These are phyloP conservation scores for Rhaphigaster nebulosa DNA, from an alignment of 2,888 invertebrate species.

Conservation along the genomic window DNA sequence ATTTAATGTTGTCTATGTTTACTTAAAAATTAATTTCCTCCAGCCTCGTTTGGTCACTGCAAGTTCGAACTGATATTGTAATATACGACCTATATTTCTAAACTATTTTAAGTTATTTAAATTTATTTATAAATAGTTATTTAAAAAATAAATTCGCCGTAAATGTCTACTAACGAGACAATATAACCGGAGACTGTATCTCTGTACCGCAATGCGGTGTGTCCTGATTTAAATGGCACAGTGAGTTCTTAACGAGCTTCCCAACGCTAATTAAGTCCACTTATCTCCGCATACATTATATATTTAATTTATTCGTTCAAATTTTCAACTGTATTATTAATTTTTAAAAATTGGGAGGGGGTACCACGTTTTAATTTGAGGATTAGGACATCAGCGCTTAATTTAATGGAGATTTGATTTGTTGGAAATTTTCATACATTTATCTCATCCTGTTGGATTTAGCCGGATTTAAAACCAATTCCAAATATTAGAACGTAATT, in stretches of 20 bases:
- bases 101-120: too few species aligned
- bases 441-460: neutral
- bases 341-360: neutral
- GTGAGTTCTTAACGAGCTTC: neutral
- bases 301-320: neutral
- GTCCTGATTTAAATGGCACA: conserved; percentile 20
- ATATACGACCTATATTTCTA: too few species aligned
- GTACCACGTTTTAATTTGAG: neutral
- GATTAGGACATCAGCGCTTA: neutral
- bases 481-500: too few species aligned
- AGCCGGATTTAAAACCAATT: neutral
- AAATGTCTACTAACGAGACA: neutral
- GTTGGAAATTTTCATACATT: neutral
- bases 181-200: neutral
- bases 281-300: neutral
- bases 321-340: neutral
- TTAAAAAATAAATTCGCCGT: neutral
- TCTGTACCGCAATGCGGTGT: neutral
- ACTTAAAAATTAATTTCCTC: too few species aligned
- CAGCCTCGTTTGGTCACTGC: too few species aligned
- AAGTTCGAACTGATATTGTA: too few species aligned
- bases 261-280: neutral
- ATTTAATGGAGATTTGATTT: neutral
- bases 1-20: too few species aligned
- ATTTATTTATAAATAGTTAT: neutral